Evolutionary conservation across 2,113 vertebrate species (phyloP), one percentile per base, ranked within the genome.

Genomic region (Peromyscus polionotus): DNA sequence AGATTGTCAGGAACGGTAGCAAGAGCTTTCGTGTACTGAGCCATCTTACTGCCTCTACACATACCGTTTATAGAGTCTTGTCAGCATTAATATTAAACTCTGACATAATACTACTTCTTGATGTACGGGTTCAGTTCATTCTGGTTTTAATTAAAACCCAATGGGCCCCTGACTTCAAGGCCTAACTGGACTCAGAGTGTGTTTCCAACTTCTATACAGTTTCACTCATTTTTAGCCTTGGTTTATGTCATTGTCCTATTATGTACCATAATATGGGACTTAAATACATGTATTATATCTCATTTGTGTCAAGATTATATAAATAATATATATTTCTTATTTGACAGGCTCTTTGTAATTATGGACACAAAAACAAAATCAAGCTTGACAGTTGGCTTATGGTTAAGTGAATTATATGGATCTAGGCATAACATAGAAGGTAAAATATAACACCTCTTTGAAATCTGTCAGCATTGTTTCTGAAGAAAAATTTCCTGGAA

Each of bases 191-290:
- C 92, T 94, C 36, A 70, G 33, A 93, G 91, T 24, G 26, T 36
- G n/a, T 73, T 65, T 75, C 94, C 20, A 45, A 51, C 22, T 86
- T 93, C 13, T 95, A 36, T 17, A 70, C 5, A 80, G 1, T 88
- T 91, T 94, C 28, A 59, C 48, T 85, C 26, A 72, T 86, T 87
- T 88, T n/a, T 7, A 70, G 14, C 19, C 24, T 80, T 75, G 24
- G 31, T 91, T 94, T 93, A 88, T 48, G 10, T 76, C 59, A 91
- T 94, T 90, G 42, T 90, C 28, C 14, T 45, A 10, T 67, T 36
- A 68, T 22, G 59, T 73, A 13, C 3, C 8, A 17, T 87, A 16
- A 33, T 48, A 39, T 68, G 39, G 48, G 85, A 12, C 20, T 65
- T 22, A 85, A 65, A 42, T 76, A 86, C 75, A 76, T 70, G 28